A percentile compares a stretch with the other conserved stretches of the same genome.
phyloP scores from a whole-genome alignment of 2,888 invertebrate genomes.

The Sesia apiformis region DNA sequence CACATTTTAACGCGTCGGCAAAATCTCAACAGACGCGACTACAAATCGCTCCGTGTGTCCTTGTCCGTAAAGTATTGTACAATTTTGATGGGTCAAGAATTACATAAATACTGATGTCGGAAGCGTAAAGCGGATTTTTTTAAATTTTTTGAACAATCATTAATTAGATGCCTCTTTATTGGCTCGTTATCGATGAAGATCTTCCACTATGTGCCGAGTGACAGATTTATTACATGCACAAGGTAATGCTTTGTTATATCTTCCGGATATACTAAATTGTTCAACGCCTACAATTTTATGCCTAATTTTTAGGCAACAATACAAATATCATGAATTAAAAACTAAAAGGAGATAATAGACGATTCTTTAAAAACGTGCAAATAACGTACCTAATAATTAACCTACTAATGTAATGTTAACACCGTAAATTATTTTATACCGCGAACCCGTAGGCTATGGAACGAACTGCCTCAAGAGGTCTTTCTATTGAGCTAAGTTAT shows the following conservation, averaged over 20 bases:
- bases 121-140: slow-evolving; percentile 45
- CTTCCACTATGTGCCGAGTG: slow-evolving; percentile 52
- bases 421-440: no score
- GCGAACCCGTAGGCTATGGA: no score
- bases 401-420: no score
- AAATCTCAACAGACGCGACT: slow-evolving; percentile 6
- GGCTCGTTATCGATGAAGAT: slow-evolving; percentile 51
- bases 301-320: not conserved
- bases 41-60: not conserved
- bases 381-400: no score
- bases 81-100: slow-evolving; percentile 36
- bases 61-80: slow-evolving; percentile 29
- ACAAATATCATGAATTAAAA: no score
- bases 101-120: slow-evolving; percentile 53
- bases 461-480: no score
- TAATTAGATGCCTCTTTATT: slow-evolving; percentile 62
- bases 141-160: slow-evolving; percentile 52
- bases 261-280: slow-evolving; percentile 37
- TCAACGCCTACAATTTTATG: not conserved
- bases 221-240: slow-evolving; percentile 61
- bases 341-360: no score
- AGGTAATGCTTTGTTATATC: slow-evolving; percentile 45
- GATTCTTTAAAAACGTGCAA: no score
- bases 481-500: no score
- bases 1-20: no score